Percentiles rank a stretch among this genome's conserved stretches.
Evolutionary conservation across 1,140 invertebrate species (phyloP).

Genomic region (Listronotus bonariensis): DNA sequence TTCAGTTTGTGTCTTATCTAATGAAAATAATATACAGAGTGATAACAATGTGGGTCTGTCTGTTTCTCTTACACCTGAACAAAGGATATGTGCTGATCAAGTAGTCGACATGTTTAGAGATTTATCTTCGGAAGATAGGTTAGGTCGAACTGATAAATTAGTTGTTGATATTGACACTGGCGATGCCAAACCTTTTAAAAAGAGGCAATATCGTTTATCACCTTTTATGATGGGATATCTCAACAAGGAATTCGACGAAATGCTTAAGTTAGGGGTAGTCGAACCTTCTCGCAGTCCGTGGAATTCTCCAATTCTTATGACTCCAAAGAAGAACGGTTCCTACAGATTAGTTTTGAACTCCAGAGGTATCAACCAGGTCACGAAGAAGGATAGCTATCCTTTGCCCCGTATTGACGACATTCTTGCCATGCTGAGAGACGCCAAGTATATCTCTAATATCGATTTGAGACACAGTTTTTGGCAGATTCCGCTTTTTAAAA

Average conservation of each 20-base stretch:
- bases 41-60: too few relatives aligned
- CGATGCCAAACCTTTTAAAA: conserved; percentile 19
- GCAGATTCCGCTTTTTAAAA: too few relatives aligned
- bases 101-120: too few relatives aligned
- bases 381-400: conserved; percentile 32
- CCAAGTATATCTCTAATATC: conserved; percentile 46
- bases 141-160: too few relatives aligned
- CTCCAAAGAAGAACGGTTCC: conserved; percentile 29
- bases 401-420: conserved; percentile 43
- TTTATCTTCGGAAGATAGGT: too few relatives aligned
- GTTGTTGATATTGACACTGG: too few relatives aligned
- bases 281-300: conserved; percentile 32
- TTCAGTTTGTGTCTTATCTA: too few relatives aligned
- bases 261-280: conserved; percentile 11
- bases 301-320: conserved; percentile 25
- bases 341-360: conserved; percentile 30
- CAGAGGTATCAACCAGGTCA: conserved; percentile 44
- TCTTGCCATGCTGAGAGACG: conserved; percentile 44
- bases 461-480: conserved; percentile 32
- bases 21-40: too few relatives aligned
- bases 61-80: too few relatives aligned
- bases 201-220: conserved; percentile 25
- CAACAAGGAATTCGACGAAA: conserved; percentile 14
- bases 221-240: conserved; percentile 25
- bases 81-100: too few relatives aligned